These are phyloP conservation scores for Drepana arcuata DNA, from an alignment of 1,140 invertebrate species.

Conservation along the genomic window DNA sequence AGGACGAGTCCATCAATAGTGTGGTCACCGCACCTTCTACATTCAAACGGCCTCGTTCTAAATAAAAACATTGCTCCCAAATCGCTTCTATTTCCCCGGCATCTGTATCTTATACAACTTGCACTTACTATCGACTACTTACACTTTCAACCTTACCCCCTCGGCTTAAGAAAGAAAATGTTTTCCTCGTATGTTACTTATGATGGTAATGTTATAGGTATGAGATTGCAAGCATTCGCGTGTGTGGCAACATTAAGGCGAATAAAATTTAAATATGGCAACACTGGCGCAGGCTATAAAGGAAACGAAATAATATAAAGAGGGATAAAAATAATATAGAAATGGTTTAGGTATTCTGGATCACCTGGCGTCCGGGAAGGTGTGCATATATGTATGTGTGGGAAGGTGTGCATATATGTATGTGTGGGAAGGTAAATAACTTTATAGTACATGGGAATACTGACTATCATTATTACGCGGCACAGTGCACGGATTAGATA, in stretches of 20 bases:
- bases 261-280: constrained; percentile 70
- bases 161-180: constrained; percentile 5
- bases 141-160: constrained; percentile 14
- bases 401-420: background rate
- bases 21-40: constrained; percentile 16
- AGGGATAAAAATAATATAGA: constrained; percentile 36
- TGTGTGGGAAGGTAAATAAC: background rate
- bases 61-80: constrained; percentile 67
- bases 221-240: constrained; percentile 56
- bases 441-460: too few relatives aligned
- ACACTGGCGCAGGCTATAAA: constrained; percentile 52
- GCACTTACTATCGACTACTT: constrained; percentile 2
- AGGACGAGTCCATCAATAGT: too few relatives aligned
- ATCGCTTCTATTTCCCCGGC: constrained; percentile 57
- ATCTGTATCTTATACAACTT: constrained; percentile 36
- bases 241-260: constrained; percentile 67
- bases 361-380: constrained; percentile 6
- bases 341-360: constrained; percentile 11
- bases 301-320: constrained; percentile 54
- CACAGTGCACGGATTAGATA: too few relatives aligned
- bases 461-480: too few relatives aligned
- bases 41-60: constrained; percentile 54
- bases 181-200: background rate
- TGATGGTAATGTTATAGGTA: constrained; percentile 36
- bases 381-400: background rate